Conservation (phyloP, 2,113 vertebrate genomes). For the Megaceryle torquata region DNA sequence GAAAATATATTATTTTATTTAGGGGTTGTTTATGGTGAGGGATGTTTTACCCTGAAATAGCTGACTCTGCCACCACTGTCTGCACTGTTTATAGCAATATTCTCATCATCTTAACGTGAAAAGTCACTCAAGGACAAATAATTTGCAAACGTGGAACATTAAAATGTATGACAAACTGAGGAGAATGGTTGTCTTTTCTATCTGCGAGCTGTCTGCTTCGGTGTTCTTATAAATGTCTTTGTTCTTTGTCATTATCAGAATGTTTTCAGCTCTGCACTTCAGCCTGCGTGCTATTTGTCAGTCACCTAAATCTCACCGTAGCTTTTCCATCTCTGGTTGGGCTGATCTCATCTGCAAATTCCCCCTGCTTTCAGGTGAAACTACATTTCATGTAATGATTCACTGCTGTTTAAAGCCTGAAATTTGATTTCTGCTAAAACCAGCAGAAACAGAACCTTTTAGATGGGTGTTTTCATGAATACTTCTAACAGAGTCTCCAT, state of each 20-base stretch:
- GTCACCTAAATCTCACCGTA: neutral
- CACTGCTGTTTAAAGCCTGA: neutral
- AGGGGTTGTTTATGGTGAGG: neutral
- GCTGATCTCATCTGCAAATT: neutral
- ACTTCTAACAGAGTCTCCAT: neutral
- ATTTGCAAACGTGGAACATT: neutral
- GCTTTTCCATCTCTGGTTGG: neutral
- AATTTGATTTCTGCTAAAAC: neutral
- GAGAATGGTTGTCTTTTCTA: neutral
- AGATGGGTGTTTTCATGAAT: neutral
- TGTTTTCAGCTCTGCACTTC: neutral
- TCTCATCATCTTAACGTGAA: neutral
- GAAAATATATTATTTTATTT: neutral
- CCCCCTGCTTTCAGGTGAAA: neutral
- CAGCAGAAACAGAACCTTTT: neutral
- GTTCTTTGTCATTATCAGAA: neutral
- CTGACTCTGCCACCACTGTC: neutral
- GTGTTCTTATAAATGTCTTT: neutral
- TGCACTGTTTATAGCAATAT: neutral
- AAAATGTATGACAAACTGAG: neutral
- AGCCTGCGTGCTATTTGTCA: neutral
- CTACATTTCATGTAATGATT: neutral
- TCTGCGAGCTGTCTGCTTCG: neutral
- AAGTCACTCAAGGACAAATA: neutral
- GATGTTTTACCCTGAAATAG: neutral